Base-by-base conservation (phyloP, 2,113 vertebrate genomes). In the Ictidomys tridecemlineatus region DNA sequence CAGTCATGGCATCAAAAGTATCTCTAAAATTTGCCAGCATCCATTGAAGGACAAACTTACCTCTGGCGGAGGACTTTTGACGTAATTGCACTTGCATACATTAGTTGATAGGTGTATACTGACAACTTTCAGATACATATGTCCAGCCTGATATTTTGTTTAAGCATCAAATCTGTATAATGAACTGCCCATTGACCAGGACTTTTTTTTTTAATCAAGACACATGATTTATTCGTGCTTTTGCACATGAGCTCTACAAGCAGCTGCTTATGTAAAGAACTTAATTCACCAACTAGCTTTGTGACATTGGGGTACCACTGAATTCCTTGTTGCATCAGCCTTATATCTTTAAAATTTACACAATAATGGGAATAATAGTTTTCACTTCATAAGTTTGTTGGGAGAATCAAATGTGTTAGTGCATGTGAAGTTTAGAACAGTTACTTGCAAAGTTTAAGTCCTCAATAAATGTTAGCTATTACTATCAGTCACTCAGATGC, bases 321-420 rank as follows among this genome's bases (percentile, higher is more conserved):
- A 92, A 11, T 0, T 22, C 74, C 2, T 56, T 24, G 67, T 91
- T 84, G 18, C 30, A 20, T 26, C 26, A 39, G 12, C 85, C 76
- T 89, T n/a, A 14, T 87, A 42, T 20, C 69, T 58, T 48, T 45
- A 87, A 87, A 94, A 58, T 90, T 24, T 32, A 76, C 58, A 69
- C 18, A 77, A 65, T 45, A 79, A 22, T 53, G 63, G 18, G 4
- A 77, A 65, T 63, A 74, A 22, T 45, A 76, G 18, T 2, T 14
- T 39, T 16, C 51, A 20, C 34, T 16, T 87, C 4, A 53, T 28
- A 37, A 34, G 7, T 53, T 67, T 85, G 34, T 42, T 76, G 51
- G 87, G 24, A 65, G 28, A 95, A 76, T 88, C 39, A 83, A 90
- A 74, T 34, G 16, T 69, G 17, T 91, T 78, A 84, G 72, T 56